phyloP scores from a whole-genome alignment of 1,140 invertebrate species.

The Venturia canescens region DNA sequence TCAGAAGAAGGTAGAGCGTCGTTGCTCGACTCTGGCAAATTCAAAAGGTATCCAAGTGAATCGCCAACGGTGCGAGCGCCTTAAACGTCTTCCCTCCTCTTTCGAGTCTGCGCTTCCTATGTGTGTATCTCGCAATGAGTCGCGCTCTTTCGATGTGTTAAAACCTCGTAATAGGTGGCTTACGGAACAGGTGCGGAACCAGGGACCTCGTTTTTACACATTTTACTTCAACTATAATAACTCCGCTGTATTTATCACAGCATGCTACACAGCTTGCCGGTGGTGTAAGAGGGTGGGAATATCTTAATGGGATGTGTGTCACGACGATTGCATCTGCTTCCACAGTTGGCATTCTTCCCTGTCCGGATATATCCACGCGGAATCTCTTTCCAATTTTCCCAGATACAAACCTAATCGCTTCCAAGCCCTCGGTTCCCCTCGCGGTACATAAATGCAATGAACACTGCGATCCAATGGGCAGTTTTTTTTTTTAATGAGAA shows the following conservation, averaged over 20 bases:
- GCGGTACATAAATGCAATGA: neutral
- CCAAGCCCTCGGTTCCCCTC: neutral
- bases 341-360: neutral
- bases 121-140: neutral
- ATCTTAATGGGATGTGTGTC: conserved; percentile 4
- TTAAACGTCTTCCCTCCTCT: neutral
- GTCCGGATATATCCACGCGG: neutral
- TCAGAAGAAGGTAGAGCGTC: neutral
- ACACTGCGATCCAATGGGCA: neutral
- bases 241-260: neutral
- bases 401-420: neutral
- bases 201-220: conserved; percentile 38
- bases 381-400: neutral
- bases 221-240: neutral
- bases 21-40: neutral
- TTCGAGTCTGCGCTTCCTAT: neutral
- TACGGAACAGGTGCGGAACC: conserved; percentile 46
- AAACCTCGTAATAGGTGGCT: conserved; percentile 30
- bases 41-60: conserved; percentile 17
- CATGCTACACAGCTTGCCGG: neutral
- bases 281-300: neutral
- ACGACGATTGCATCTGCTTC: neutral
- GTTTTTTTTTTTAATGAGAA: neutral
- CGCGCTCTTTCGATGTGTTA: conserved; percentile 6
- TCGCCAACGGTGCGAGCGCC: conserved; percentile 6